Evolutionary conservation across 2,797 vertebrate genomes (phyloP), one percentile per base, ranked within the genome.

Genomic region (Ptychobarbus kaznakovi): DNA sequence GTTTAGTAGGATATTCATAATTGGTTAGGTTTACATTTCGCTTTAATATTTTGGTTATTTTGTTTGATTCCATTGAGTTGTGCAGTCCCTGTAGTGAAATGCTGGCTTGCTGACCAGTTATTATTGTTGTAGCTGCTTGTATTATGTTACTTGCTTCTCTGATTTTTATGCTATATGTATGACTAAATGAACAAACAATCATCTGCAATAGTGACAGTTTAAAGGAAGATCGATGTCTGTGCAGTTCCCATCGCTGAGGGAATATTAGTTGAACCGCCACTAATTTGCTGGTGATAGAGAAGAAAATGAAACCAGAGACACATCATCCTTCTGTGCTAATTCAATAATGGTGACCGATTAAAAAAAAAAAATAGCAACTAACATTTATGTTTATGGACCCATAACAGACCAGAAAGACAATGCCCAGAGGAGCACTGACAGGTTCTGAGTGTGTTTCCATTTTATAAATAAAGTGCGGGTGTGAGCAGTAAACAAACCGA

Each of bases 401-500:
- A 38, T 32, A 38, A 38, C 63, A 42, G n/a, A 53, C 46, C 46
- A 56, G 51, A 53, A 76, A 76, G 49, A 56, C 32, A n/a, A 44
- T 65, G 15, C 63, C 74, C 75, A 20, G 7, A 84, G 35, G 82
- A 66, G 22, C 12, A 51, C 58, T 1, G 58, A 76, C 46, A 74
- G 40, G 44, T 75, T 83, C 22, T 20, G 44, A 83, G 28, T 15
- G 44, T 20, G 58, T 66, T 77, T 78, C 25, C 61, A 74, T n/a
- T 61, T 53, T 84, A 69, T 84, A 78, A 84, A 84, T 77, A 68
- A 78, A 78, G 56, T 42, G 58, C 35, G 28, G 51, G 61, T 28
- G 49, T 82, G 72, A 46, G 72, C 70, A 35, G 42, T 83, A 83
- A 83, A 83, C 81, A 83, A 75, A 75, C 81, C 12, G 25, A 44